A percentile compares a stretch with the other conserved stretches of the same genome.
These are phyloP conservation scores for Lacanobia oleracea DNA, from an alignment of 2,888 invertebrate species.

Conservation along the genomic window DNA sequence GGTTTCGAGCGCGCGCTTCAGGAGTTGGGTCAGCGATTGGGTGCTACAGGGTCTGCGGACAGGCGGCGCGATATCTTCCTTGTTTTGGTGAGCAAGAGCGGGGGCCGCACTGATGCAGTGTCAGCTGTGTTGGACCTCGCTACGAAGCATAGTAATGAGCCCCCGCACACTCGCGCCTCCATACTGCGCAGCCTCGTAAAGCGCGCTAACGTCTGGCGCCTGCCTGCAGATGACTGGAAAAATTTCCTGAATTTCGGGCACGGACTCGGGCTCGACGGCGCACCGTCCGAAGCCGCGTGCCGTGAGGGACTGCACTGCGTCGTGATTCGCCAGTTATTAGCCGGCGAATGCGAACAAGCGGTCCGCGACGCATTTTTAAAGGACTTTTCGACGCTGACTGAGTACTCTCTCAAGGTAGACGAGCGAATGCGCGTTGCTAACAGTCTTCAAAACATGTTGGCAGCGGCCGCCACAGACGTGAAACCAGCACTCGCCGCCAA, in stretches of 20 bases:
- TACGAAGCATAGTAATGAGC: conserved; percentile 76
- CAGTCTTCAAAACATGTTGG: conserved; percentile 66
- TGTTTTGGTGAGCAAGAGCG: conserved; percentile 82
- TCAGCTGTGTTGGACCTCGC: conserved; percentile 73
- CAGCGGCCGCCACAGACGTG: conserved; percentile 60
- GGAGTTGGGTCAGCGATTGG: conserved; percentile 74
- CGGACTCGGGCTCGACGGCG: conserved; percentile 80
- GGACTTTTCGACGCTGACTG: conserved; percentile 73
- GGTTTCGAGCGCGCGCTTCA: conserved; percentile 76
- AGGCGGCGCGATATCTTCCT: conserved; percentile 80
- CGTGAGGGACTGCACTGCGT: conserved; percentile 80
- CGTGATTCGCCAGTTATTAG: conserved; percentile 74
- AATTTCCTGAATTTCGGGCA: conserved; percentile 73
- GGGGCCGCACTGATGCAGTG: conserved; percentile 73
- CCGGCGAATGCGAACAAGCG: conserved; percentile 53
- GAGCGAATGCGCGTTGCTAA: conserved; percentile 70
- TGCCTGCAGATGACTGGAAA: conserved; percentile 74
- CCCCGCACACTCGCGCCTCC: conserved; percentile 78
- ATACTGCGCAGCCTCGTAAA: conserved; percentile 81
- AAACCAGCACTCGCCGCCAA: conserved; percentile 51
- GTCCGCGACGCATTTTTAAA: conserved; percentile 71
- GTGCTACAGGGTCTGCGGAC: conserved; percentile 72
- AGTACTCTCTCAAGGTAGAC: conserved; percentile 71
- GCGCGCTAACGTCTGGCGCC: conserved; percentile 78
- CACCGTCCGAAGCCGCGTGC: conserved; percentile 71